Base-by-base conservation (phyloP, 1,140 invertebrate species). In the Thalassaphorura encarpata region DNA sequence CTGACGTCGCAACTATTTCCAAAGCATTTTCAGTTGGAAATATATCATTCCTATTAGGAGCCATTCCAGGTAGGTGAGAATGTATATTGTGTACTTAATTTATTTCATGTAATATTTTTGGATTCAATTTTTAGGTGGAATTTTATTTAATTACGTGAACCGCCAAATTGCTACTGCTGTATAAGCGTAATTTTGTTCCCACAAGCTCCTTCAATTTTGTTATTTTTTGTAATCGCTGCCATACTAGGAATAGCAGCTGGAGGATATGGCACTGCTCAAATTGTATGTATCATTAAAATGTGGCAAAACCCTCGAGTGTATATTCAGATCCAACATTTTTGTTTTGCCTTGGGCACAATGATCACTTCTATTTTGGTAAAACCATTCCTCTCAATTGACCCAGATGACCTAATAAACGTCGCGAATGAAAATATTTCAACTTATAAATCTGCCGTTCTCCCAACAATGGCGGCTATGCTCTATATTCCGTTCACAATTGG, bases 271-370 rank as follows among this genome's bases (percentile, higher is more conserved):
- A 54, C 52, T 3, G 52, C 52, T 11, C 52, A 60, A 39, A 49
- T 60, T 18, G 52, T 53, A 3, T 60, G 58, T 52, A 55, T 60
- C n/a, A 47, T 60, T 19, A 52, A 60, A 45, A 41, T 60, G 27
- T 56, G 53, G 58, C 23, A 43, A 27, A 28, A 40, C 3, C n/a
- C n/a, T n/a, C 45, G 43, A 19, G 29, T 52, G 3, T 55, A 47
- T 29, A 54, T 60, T 28, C 58, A 53, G 50, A 23, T 8, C 36
- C 52, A 49, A 24, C 52, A 54, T 45, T 55, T 60, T 36, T 18
- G 2, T 6, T 54, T 42, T 36, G 46, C 58, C 13, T 1, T 54
- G 18, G 52, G 52, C 6, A 28, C 57, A 4, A 29, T 42, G 21
- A 18, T 45, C 8, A 26, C 18, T 18, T 27, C 51, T 19, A 21